Evolutionary conservation across 1,140 invertebrate species (phyloP), one percentile per base, ranked within the genome.

Genomic region (Platorchestia sp.): DNA sequence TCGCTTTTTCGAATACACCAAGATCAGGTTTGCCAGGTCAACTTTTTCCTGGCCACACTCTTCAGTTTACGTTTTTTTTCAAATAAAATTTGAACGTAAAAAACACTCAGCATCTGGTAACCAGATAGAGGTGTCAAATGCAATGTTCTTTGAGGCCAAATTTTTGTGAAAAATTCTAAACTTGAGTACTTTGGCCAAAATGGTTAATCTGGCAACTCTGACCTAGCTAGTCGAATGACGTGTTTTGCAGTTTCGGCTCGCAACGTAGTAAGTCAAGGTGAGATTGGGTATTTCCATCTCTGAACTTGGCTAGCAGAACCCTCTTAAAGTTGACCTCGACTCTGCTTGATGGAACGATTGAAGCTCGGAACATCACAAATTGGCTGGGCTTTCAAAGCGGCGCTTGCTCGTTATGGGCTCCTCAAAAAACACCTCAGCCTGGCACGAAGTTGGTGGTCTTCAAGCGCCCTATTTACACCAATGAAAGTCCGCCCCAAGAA

Each of bases 321-420:
- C 59, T 75, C 59, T 36, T 36, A 75, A 75, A 75, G 59, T 75
- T 75, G 59, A 75, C 59, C 59, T 75, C 59, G 59, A 43, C 36
- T 42, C 41, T 89, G 87, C 87, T 89, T 89, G 87, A 89, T 44
- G 87, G 87, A 89, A 44, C 87, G 41, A 89, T 89, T 89, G 87
- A 89, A 89, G 87, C 43, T 89, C 41, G 41, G 41, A 22, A 44
- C 41, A 27, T 75, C 87, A 42, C 43, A 89, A 89, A 89, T 89
- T 89, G 59, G 87, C 87, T 89, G 14, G 87, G 3, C 87, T 89
- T 89, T 89, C 5, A 89, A 89, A 89, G n/a, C 87, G 87, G 42
- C 87, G 43, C 87, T 89, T 89, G 41, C 87, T 89, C 87, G 87
- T 89, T 89, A 44, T 42, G 41, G 27, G 87, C 43, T 89, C 41